Percentiles rank a stretch among this genome's conserved stretches.
Evolutionary conservation across 2,113 vertebrate species (phyloP).

Genomic region (Euleptes europaea): DNA sequence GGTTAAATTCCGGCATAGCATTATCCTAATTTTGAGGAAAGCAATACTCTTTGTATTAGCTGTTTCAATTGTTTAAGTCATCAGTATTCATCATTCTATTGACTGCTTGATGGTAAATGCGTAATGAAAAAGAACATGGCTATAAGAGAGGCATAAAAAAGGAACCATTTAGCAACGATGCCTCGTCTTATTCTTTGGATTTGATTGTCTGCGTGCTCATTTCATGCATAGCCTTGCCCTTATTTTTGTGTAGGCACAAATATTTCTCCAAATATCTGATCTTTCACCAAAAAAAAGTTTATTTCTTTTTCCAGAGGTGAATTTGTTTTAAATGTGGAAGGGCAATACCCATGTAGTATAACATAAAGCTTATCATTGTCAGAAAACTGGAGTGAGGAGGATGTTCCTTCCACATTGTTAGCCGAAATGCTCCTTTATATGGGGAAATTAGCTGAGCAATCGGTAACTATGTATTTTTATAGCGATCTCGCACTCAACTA

Average conservation of each 20-base stretch:
- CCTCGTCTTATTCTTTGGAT: not conserved
- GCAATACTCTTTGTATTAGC: not conserved
- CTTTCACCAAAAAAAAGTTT: not conserved
- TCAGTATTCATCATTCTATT: constrained; percentile 27
- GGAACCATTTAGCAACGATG: not conserved
- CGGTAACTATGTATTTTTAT: too few species aligned
- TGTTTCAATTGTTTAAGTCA: constrained; percentile 27
- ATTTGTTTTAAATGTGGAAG: not conserved
- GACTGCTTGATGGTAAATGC: constrained; percentile 24
- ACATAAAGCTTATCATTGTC: not conserved
- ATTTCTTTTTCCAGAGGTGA: not conserved
- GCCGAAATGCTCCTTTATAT: too few species aligned
- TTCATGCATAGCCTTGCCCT: not conserved
- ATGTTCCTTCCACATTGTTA: not conserved
- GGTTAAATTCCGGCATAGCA: constrained; percentile 37
- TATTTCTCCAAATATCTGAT: not conserved
- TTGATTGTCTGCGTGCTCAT: not conserved
- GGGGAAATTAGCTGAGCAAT: too few species aligned
- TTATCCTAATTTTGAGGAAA: constrained; percentile 38
- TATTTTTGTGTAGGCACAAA: not conserved
- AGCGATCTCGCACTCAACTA: too few species aligned
- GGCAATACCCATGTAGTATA: not conserved
- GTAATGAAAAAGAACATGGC: constrained; percentile 22
- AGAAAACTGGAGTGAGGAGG: not conserved
- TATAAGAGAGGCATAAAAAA: not conserved